phyloP scores from a whole-genome alignment of 2,797 vertebrate species.

The Mycteria americana region DNA sequence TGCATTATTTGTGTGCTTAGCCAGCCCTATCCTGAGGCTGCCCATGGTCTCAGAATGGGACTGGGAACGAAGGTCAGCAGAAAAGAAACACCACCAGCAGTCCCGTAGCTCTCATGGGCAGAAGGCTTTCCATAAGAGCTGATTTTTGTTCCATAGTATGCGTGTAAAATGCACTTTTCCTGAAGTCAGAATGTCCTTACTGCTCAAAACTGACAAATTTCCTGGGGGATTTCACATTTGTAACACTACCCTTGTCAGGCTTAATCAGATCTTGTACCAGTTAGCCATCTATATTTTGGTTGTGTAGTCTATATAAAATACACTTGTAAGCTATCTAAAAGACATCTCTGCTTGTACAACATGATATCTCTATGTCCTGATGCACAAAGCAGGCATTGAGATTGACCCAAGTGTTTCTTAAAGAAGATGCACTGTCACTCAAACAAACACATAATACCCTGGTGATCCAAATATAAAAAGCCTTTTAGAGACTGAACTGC shows the following conservation, averaged over 20 bases:
- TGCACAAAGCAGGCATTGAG: neutral
- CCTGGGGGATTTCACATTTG: neutral
- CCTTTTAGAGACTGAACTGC: neutral
- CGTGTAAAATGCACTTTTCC: neutral
- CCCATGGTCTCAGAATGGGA: neutral
- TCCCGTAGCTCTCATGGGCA: neutral
- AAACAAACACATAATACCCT: neutral
- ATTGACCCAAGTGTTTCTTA: neutral
- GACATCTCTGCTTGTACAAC: neutral
- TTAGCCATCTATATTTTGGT: constrained; percentile 14
- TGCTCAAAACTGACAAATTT: constrained; percentile 35
- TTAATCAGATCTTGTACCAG: constrained; percentile 28
- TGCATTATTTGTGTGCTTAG: neutral
- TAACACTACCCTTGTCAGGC: constrained; percentile 19
- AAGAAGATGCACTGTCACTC: neutral
- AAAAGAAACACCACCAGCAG: neutral
- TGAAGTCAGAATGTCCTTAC: neutral
- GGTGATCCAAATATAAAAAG: neutral
- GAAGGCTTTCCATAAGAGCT: neutral
- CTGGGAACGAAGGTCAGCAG: neutral
- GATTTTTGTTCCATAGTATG: neutral
- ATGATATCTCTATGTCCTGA: neutral
- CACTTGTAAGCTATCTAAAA: neutral
- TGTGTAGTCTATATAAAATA: neutral
- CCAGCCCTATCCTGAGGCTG: neutral